Percentiles rank a stretch among this genome's conserved stretches.
Evolutionary conservation across 2,113 vertebrate genomes (phyloP).

Genomic region (Pterophyllum scalare): DNA sequence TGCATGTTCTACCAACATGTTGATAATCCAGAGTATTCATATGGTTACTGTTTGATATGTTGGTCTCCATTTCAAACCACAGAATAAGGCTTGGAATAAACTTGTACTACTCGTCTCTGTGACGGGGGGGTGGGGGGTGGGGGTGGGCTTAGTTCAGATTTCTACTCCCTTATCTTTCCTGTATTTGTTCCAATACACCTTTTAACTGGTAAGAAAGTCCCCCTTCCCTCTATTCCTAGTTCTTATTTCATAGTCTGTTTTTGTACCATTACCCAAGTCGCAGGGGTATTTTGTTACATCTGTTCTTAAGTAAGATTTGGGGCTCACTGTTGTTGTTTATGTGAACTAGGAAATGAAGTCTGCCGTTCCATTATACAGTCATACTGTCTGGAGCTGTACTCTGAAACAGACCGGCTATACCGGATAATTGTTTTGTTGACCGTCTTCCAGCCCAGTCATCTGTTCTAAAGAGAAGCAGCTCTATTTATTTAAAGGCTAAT

Average conservation of each 20-base stretch:
- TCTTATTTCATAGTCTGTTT: constrained; percentile 27
- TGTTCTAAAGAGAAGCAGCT: not conserved
- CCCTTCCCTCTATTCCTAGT: not conserved
- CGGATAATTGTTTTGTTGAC: constrained; percentile 48
- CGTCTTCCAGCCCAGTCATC: not conserved
- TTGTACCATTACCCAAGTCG: constrained; percentile 32
- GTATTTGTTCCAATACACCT: constrained; percentile 2
- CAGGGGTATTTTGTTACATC: constrained; percentile 69
- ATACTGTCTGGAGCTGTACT: constrained; percentile 6
- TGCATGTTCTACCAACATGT: not conserved
- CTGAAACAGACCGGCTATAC: constrained; percentile 9
- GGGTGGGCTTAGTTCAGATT: not conserved
- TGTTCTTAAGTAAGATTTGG: constrained; percentile 17
- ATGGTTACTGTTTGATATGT: not conserved
- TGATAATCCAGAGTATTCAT: not conserved
- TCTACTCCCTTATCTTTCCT: constrained; percentile 15
- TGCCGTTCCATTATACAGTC: constrained; percentile 7
- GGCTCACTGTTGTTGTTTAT: constrained; percentile 20
- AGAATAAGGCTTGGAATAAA: not conserved
- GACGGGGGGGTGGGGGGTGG: not conserved
- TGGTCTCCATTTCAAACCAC: not conserved
- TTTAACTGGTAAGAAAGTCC: constrained; percentile 25
- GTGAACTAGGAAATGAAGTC: constrained; percentile 18
- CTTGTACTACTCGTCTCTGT: not conserved
- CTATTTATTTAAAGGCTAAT: not conserved